Percentiles rank a stretch among this genome's conserved stretches.
Conservation (phyloP, 2,888 invertebrate genomes). For the Nomada flava region DNA sequence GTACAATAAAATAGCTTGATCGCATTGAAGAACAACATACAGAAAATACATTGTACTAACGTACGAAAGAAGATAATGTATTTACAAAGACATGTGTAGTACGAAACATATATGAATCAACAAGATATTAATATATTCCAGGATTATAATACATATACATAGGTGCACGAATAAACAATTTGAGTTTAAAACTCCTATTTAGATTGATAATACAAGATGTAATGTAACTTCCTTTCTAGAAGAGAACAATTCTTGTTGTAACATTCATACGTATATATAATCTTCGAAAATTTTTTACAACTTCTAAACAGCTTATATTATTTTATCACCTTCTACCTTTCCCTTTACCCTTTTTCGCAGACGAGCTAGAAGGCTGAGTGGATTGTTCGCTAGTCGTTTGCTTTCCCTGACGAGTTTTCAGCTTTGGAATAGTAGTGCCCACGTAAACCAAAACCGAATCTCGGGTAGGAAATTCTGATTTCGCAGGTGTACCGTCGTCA, state of each 20-base stretch:
- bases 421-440: conserved; percentile 94
- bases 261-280: conserved; percentile 20
- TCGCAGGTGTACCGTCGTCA: conserved; percentile 92
- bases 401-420: conserved; percentile 91
- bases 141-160: not conserved
- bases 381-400: conserved; percentile 81
- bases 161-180: conserved; percentile 2
- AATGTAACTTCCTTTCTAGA: conserved; percentile 42
- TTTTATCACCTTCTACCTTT: conserved; percentile 84
- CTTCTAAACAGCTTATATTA: conserved; percentile 12
- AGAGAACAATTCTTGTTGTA: conserved; percentile 15
- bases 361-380: conserved; percentile 76
- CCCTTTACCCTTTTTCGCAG: conserved; percentile 83
- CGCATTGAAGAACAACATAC: not conserved
- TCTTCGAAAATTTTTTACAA: conserved; percentile 21
- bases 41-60: too few species aligned
- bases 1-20: not conserved
- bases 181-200: conserved; percentile 8
- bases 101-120: not conserved
- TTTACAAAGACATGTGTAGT: not conserved
- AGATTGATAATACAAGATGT: conserved; percentile 28
- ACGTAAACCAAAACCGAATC: conserved; percentile 92
- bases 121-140: not conserved
- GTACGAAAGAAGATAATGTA: too few species aligned
- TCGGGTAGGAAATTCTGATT: conserved; percentile 90